Conservation (phyloP, 2,113 vertebrate species). For the Triplophysa rosa region DNA sequence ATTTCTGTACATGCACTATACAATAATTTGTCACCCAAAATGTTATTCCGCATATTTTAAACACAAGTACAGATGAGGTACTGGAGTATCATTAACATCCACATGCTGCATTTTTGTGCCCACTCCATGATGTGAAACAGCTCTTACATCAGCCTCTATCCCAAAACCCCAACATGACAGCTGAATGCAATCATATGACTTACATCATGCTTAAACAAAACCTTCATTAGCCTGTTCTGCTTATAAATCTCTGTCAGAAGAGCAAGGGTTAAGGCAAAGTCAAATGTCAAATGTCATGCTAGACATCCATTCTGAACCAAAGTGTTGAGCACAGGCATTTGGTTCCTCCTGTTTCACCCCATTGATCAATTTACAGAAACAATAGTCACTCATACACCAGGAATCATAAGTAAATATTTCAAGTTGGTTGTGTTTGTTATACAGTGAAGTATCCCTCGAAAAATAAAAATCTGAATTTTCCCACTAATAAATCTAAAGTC, state of each 20-base stretch:
- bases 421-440: neutral
- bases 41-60: no score
- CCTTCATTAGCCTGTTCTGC: neutral
- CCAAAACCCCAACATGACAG: neutral
- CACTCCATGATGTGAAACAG: neutral
- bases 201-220: conserved; percentile 20
- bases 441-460: no score
- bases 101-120: neutral
- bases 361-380: no score
- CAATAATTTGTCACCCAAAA: neutral
- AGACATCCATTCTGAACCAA: conserved; percentile 3
- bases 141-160: neutral
- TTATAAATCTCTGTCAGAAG: neutral
- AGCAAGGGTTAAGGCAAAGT: conserved; percentile 5
- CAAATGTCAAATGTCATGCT: conserved; percentile 34
- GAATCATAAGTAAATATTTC: neutral
- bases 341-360: neutral
- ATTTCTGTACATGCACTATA: no score
- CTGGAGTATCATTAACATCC: neutral
- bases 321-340: neutral
- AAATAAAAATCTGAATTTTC: neutral
- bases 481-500: conserved; percentile 9
- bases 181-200: neutral
- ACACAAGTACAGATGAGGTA: neutral
- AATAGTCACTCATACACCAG: neutral